These are phyloP conservation scores for Ophioninae sp. DNA, from an alignment of 2,888 invertebrate species.

Conservation along the genomic window DNA sequence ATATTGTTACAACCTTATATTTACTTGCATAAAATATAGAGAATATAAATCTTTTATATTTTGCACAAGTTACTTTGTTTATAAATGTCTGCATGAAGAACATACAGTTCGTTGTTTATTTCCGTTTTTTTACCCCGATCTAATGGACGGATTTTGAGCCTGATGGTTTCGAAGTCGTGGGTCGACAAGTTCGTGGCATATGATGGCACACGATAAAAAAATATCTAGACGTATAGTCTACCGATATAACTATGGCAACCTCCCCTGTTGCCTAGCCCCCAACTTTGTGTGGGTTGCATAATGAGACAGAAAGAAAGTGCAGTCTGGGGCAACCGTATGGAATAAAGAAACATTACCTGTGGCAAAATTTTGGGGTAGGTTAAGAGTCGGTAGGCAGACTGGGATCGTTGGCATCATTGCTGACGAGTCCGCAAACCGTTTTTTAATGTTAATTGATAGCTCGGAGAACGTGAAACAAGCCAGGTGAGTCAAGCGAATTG, in stretches of 20 bases:
- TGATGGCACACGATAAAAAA: constrained; percentile 13
- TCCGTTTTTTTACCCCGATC: constrained; percentile 26
- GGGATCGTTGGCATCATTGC: constrained; percentile 34
- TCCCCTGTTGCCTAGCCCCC: constrained; percentile 30
- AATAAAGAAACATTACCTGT: background rate
- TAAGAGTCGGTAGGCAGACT: constrained; percentile 68
- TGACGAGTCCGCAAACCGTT: constrained; percentile 45
- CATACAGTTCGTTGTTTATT: constrained; percentile 13
- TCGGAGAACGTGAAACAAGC: constrained; percentile 70
- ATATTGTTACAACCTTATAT: too few species aligned
- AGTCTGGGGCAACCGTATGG: constrained; percentile 37
- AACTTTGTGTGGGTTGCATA: constrained; percentile 27
- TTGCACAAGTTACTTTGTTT: background rate
- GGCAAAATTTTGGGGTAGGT: constrained; percentile 70
- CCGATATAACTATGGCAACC: constrained; percentile 3
- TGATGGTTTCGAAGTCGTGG: constrained; percentile 44
- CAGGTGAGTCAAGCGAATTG: constrained; percentile 72
- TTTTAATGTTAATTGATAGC: constrained; percentile 74
- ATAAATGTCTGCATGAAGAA: background rate
- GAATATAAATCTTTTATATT: background rate
- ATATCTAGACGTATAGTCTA: constrained; percentile 31
- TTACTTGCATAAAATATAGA: too few species aligned
- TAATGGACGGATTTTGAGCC: constrained; percentile 34
- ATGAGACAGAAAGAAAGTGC: constrained; percentile 39
- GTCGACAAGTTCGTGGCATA: constrained; percentile 26